A percentile compares a stretch with the other conserved stretches of the same genome.
Evolutionary conservation across 2,797 vertebrate species (phyloP).

Genomic region (Petrocephalus schoutedeni): DNA sequence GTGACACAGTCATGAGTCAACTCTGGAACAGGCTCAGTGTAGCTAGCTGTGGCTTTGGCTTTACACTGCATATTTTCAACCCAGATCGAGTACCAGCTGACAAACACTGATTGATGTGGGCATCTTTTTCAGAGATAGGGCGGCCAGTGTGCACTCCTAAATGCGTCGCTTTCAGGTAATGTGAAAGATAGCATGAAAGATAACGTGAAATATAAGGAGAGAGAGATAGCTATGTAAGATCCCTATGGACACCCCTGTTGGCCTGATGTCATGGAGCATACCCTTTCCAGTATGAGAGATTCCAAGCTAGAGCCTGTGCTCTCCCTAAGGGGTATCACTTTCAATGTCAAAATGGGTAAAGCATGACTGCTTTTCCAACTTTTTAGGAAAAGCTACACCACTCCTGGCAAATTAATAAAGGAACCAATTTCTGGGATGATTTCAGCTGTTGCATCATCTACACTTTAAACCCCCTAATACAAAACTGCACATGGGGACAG

Average conservation of each 20-base stretch:
- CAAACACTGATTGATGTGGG: neutral
- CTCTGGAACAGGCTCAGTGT: neutral
- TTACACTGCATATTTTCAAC: neutral
- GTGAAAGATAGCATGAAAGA: neutral
- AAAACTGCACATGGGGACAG: neutral
- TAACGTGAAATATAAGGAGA: too few relatives aligned
- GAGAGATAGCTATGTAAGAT: neutral
- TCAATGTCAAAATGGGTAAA: neutral
- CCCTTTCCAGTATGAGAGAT: neutral
- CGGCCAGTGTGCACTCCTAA: neutral
- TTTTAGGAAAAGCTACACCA: neutral
- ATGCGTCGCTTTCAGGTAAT: neutral
- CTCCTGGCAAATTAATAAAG: neutral
- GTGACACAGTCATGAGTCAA: slow-evolving; percentile 6
- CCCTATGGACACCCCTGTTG: neutral
- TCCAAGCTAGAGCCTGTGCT: neutral
- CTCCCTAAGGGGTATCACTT: neutral
- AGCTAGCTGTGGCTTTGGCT: neutral
- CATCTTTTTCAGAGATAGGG: neutral
- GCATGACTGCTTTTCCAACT: slow-evolving; percentile 2
- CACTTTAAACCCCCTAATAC: neutral
- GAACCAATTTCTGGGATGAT: neutral
- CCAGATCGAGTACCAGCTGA: neutral
- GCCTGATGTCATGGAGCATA: neutral
- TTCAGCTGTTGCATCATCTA: neutral